Evolutionary conservation across 2,888 invertebrate genomes (phyloP), one percentile per base, ranked within the genome.

Genomic region (Pristionchus japonicus): DNA sequence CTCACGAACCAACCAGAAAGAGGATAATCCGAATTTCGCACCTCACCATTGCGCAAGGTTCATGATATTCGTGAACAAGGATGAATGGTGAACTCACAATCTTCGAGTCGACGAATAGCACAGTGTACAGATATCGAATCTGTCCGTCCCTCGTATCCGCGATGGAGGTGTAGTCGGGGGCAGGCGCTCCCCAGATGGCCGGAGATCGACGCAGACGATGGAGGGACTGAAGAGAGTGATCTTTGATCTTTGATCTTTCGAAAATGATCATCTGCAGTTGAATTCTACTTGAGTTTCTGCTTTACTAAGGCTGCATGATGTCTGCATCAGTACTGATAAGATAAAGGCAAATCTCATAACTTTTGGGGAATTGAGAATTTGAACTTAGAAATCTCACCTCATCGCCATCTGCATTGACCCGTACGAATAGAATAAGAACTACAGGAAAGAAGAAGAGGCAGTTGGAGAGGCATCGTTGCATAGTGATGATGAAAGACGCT

Each of bases 111-210:
- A 89, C 89, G 40, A 89, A 89, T 31, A 89, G 89, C 1, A 89
- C 64, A 43, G 89, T 87, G 47, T 88, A 88, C 20, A 89, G 64
- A 52, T 88, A 89, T n/a, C 88, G 57, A 23, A 85, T 15, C 3
- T 57, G 3, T 23, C 31, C 43, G 43, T 77, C 77, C 11, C 20
- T 27, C 40, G 61, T 74, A 20, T 40, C 57, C 7, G 61, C 61
- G 23, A 40, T 20, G 7, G 77, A 77, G 4, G 4, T 88, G 83
- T 93, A 93, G 88, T 93, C 93, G 1, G 93, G 93, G 1, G 93
- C 92, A 23, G 93, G 93, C 0, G 91, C 93, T 17, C 94, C 94
- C 94, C 94, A 94, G 2, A 94, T 91, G 31, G 94, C 94, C 4
- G 94, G 77, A n/a, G 87, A 74, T 23, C 87, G 87, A 64, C 61